These are phyloP conservation scores for Cheilosia urbana DNA, from an alignment of 2,888 invertebrate species.

Conservation along the genomic window DNA sequence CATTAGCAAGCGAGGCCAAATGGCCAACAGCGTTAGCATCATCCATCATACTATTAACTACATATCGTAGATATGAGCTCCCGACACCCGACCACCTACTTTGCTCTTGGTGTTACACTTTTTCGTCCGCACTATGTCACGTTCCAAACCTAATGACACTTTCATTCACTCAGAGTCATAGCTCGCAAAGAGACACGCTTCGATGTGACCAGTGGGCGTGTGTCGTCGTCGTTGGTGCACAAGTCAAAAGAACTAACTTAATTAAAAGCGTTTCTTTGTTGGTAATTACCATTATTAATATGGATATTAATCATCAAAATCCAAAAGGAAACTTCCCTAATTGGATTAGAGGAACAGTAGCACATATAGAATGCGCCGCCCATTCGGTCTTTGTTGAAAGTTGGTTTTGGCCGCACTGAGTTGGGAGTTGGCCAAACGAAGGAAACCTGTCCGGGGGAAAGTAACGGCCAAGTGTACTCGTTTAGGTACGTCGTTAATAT, in stretches of 20 bases:
- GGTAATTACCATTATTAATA: constrained; percentile 59
- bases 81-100: not conserved
- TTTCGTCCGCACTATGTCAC: constrained; percentile 47
- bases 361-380: constrained; percentile 4
- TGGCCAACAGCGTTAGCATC: constrained; percentile 55
- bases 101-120: constrained; percentile 35
- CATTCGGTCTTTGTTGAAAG: not conserved
- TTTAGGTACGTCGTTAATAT: not conserved
- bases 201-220: constrained; percentile 9
- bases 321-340: constrained; percentile 47
- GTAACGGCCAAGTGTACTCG: not conserved
- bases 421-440: not conserved
- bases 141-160: constrained; percentile 55
- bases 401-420: not conserved
- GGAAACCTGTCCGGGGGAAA: too few relatives aligned
- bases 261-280: constrained; percentile 65
- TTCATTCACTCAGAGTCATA: constrained; percentile 44
- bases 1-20: constrained; percentile 26
- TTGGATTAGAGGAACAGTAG: constrained; percentile 42
- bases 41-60: constrained; percentile 64
- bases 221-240: constrained; percentile 21
- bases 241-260: constrained; percentile 63
- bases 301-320: constrained; percentile 61
- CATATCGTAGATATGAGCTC: constrained; percentile 39
- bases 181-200: not conserved